These are phyloP conservation scores for Scelioninae gen. 2 DNA, from an alignment of 2,888 invertebrate species.

Conservation along the genomic window DNA sequence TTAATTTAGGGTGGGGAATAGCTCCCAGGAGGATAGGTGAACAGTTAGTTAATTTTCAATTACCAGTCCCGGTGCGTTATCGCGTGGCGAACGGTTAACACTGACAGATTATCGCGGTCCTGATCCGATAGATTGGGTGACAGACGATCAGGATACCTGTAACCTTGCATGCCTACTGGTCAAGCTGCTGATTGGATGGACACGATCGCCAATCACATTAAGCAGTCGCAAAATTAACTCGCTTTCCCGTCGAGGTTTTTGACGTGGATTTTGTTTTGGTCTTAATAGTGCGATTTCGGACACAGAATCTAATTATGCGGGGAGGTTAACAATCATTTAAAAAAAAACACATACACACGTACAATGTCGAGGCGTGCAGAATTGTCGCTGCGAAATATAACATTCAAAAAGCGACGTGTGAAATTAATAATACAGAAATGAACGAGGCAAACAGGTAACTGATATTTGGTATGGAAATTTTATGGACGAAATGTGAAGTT, in stretches of 20 bases:
- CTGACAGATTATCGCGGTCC: slow-evolving; percentile 48
- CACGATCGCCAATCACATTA: slow-evolving; percentile 36
- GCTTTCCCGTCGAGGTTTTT: slow-evolving; percentile 21
- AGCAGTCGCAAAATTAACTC: slow-evolving; percentile 37
- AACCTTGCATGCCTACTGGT: slow-evolving; percentile 44
- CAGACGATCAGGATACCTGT: slow-evolving; percentile 50
- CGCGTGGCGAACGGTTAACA: slow-evolving; percentile 45
- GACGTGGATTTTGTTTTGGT: background rate
- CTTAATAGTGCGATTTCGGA: slow-evolving; percentile 8
- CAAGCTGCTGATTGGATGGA: slow-evolving; percentile 50
- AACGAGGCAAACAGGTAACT: slow-evolving; percentile 31
- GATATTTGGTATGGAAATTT: slow-evolving; percentile 47
- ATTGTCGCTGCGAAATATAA: background rate
- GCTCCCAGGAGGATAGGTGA: slow-evolving; percentile 38
- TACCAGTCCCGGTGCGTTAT: slow-evolving; percentile 46
- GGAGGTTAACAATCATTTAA: background rate
- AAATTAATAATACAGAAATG: slow-evolving; percentile 37
- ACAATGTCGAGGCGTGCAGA: background rate
- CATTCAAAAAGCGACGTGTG: slow-evolving; percentile 23
- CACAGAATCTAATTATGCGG: background rate
- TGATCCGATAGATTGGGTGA: slow-evolving; percentile 55
- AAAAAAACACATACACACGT: background rate
- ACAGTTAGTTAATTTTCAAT: slow-evolving; percentile 58
- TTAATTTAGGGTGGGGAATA: slow-evolving; percentile 33
- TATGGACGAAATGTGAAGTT: slow-evolving; percentile 39